A percentile compares a stretch with the other conserved stretches of the same genome.
Evolutionary conservation across 2,797 vertebrate genomes (phyloP).

Genomic region (Gambusia yucatana): DNA sequence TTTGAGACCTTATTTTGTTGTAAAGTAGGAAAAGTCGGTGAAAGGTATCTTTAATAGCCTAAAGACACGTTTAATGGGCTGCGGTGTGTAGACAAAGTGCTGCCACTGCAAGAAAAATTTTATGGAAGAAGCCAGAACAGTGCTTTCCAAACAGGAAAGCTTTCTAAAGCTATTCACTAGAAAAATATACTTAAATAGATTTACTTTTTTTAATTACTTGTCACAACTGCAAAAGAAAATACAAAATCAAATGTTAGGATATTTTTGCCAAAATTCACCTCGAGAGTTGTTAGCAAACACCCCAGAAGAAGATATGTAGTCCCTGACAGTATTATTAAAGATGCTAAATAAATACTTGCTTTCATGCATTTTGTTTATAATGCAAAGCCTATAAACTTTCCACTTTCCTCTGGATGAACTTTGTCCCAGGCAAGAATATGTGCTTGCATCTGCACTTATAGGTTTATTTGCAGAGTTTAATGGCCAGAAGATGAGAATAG

Average conservation of each 20-base stretch:
- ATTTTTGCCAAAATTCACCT: constrained; percentile 16
- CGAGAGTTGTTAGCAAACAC: constrained; percentile 52
- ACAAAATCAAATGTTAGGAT: neutral
- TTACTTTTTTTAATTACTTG: neutral
- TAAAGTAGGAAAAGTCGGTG: constrained; percentile 50
- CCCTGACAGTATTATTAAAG: constrained; percentile 44
- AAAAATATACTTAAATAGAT: neutral
- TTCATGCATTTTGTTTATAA: constrained; percentile 59
- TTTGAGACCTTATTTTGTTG: constrained; percentile 38
- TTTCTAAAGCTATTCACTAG: neutral
- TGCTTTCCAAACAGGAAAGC: neutral
- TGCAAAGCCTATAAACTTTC: constrained; percentile 19
- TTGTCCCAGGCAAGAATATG: constrained; percentile 21
- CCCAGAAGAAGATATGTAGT: constrained; percentile 20
- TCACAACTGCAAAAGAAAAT: neutral
- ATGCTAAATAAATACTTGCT: constrained; percentile 43
- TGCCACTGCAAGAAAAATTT: constrained; percentile 18
- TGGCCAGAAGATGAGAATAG: constrained; percentile 35
- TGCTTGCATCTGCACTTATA: constrained; percentile 10
- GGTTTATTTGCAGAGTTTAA: constrained; percentile 36
- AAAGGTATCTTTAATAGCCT: constrained; percentile 61
- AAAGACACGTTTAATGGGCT: constrained; percentile 51
- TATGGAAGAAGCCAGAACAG: constrained; percentile 1
- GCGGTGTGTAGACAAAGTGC: constrained; percentile 13
- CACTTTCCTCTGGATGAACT: constrained; percentile 17